Evolutionary conservation across 2,888 invertebrate genomes (phyloP).

Genomic region (Ophion slaviceki): DNA sequence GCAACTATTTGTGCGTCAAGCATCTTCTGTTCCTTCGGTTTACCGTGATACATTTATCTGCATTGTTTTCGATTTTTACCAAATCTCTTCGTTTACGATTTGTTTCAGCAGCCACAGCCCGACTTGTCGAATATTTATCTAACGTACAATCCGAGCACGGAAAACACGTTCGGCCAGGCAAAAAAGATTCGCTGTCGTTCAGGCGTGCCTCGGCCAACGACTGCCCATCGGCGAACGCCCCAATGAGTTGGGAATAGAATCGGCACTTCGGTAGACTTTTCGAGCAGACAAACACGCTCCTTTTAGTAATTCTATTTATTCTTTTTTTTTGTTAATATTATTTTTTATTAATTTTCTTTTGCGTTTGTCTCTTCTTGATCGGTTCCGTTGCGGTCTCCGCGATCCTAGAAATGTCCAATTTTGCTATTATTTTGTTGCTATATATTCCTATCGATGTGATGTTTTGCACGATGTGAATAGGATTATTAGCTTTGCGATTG

Average conservation of each 20-base stretch:
- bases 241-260: slow-evolving; percentile 69
- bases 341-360: slow-evolving; percentile 44
- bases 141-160: slow-evolving; percentile 85
- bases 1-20: too few relatives aligned
- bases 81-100: neutral
- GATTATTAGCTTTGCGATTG: slow-evolving; percentile 14
- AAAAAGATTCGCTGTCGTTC: slow-evolving; percentile 85
- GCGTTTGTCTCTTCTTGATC: slow-evolving; percentile 45
- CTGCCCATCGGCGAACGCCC: slow-evolving; percentile 81
- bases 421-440: slow-evolving; percentile 27
- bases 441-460: slow-evolving; percentile 27
- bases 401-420: slow-evolving; percentile 15
- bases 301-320: slow-evolving; percentile 58
- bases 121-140: slow-evolving; percentile 89
- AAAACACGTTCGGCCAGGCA: slow-evolving; percentile 85
- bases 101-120: slow-evolving; percentile 85
- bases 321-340: slow-evolving; percentile 56
- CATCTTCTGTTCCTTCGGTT: too few relatives aligned
- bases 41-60: too few relatives aligned
- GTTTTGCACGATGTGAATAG: slow-evolving; percentile 9
- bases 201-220: slow-evolving; percentile 85
- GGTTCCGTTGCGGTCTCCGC: slow-evolving; percentile 16
- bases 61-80: neutral
- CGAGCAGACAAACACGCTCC: slow-evolving; percentile 36
- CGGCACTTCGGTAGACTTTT: neutral